Evolutionary conservation across 2,888 invertebrate genomes (phyloP).

Genomic region (Strigamia transsilvanica): DNA sequence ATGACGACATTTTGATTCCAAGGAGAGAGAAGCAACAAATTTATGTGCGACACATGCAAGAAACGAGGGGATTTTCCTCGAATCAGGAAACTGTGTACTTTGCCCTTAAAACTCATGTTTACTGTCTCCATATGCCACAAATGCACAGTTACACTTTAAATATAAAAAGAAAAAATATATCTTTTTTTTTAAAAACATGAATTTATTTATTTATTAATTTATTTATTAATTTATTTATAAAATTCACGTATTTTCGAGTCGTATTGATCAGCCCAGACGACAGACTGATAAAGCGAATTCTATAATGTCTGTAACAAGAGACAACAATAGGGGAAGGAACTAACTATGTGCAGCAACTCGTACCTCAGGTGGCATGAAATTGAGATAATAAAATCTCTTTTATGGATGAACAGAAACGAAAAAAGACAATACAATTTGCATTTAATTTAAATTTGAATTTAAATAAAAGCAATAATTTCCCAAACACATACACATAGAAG

Average conservation of each 20-base stretch:
- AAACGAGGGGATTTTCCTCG: conserved; percentile 7
- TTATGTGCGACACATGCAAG: conserved; percentile 22
- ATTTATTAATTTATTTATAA: neutral
- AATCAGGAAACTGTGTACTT: neutral
- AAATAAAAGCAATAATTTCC: too few species aligned
- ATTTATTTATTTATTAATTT: neutral
- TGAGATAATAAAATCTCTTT: conserved; percentile 19
- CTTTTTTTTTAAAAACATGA: neutral
- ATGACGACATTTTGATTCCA: conserved; percentile 13
- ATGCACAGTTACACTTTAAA: neutral
- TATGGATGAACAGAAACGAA: neutral
- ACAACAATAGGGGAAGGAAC: conserved; percentile 12
- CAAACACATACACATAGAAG: neutral
- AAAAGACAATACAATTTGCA: neutral
- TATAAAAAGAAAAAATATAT: neutral
- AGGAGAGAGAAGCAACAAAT: neutral
- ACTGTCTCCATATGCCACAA: neutral
- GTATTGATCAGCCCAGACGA: conserved; percentile 1
- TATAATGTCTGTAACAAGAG: conserved; percentile 5
- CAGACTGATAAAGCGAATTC: neutral
- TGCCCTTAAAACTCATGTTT: conserved; percentile 9
- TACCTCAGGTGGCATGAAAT: conserved; percentile 25
- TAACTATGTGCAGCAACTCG: neutral
- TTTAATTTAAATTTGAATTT: too few species aligned
- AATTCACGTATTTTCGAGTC: neutral